These are phyloP conservation scores for Threskiornis aethiopicus DNA, from an alignment of 2,797 vertebrate species.

Conservation along the genomic window DNA sequence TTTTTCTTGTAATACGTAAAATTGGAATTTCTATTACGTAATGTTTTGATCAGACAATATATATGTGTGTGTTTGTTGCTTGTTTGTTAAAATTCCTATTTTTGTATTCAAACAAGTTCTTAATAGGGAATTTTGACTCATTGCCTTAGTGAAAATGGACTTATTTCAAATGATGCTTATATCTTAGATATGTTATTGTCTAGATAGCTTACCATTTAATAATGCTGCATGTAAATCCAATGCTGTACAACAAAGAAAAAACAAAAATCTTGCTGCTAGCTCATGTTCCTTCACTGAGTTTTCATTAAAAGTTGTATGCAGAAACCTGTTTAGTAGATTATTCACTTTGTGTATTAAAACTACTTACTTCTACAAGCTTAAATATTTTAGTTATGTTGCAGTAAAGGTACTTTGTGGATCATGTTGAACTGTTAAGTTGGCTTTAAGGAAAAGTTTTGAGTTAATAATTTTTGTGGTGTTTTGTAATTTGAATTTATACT, in stretches of 20 bases:
- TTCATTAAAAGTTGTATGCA: constrained; percentile 68
- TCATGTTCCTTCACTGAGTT: constrained; percentile 36
- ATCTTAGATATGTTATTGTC: constrained; percentile 48
- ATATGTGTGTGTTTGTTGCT: not conserved
- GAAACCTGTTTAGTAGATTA: constrained; percentile 62
- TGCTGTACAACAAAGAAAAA: constrained; percentile 44
- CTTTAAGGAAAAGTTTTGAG: not conserved
- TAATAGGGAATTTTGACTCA: constrained; percentile 25
- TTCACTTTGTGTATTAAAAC: constrained; percentile 33
- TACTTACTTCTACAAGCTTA: not conserved
- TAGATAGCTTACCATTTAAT: constrained; percentile 37
- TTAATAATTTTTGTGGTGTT: not conserved
- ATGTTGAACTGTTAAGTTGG: not conserved
- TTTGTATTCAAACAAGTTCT: constrained; percentile 62
- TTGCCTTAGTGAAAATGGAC: constrained; percentile 35
- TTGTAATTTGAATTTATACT: not conserved
- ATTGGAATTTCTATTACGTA: constrained; percentile 8
- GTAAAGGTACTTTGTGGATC: not conserved
- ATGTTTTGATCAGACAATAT: constrained; percentile 42
- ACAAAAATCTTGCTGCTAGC: constrained; percentile 33
- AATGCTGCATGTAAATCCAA: constrained; percentile 62
- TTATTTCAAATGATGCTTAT: constrained; percentile 9
- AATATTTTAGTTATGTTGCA: not conserved
- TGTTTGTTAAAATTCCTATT: constrained; percentile 44
- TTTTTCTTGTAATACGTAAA: not conserved